Percentiles rank a stretch among this genome's conserved stretches.
These are phyloP conservation scores for Ladona fulva DNA, from an alignment of 1,140 invertebrate species.

Conservation along the genomic window DNA sequence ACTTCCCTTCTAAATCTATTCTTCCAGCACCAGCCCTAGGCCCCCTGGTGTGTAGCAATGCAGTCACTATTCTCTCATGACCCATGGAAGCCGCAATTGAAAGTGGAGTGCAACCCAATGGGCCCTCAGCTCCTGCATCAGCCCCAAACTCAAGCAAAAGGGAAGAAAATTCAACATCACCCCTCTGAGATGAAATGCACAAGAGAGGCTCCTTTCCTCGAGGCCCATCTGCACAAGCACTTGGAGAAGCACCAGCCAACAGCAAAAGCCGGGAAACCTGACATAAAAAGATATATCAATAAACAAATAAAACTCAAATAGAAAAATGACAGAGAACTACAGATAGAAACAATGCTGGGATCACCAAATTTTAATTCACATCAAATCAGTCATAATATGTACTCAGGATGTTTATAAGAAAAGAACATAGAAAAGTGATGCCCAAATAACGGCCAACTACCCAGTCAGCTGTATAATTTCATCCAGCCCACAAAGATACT, in stretches of 20 bases:
- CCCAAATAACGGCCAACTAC: too few relatives aligned
- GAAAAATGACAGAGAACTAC: too few relatives aligned
- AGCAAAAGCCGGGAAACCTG: slow-evolving; percentile 80
- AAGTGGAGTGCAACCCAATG: slow-evolving; percentile 73
- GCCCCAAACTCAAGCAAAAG: slow-evolving; percentile 87
- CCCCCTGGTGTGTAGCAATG: neutral
- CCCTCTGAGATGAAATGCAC: slow-evolving; percentile 81
- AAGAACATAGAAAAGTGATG: too few relatives aligned
- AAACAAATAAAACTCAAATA: neutral
- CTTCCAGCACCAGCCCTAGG: neutral
- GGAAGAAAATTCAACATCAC: slow-evolving; percentile 76
- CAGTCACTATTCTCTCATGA: slow-evolving; percentile 37
- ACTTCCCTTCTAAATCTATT: slow-evolving; percentile 30
- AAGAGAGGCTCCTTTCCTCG: slow-evolving; percentile 69
- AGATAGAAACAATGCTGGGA: too few relatives aligned
- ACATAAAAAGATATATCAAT: neutral
- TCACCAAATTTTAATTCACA: too few relatives aligned
- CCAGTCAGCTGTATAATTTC: too few relatives aligned
- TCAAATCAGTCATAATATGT: too few relatives aligned
- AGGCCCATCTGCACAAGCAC: slow-evolving; percentile 69
- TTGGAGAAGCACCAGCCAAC: slow-evolving; percentile 80
- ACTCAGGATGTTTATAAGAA: too few relatives aligned
- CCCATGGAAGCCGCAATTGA: slow-evolving; percentile 72
- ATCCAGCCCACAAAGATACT: too few relatives aligned
- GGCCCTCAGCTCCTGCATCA: slow-evolving; percentile 78